Base-by-base conservation (phyloP, 2,888 invertebrate species). In the Cetonia aurata region DNA sequence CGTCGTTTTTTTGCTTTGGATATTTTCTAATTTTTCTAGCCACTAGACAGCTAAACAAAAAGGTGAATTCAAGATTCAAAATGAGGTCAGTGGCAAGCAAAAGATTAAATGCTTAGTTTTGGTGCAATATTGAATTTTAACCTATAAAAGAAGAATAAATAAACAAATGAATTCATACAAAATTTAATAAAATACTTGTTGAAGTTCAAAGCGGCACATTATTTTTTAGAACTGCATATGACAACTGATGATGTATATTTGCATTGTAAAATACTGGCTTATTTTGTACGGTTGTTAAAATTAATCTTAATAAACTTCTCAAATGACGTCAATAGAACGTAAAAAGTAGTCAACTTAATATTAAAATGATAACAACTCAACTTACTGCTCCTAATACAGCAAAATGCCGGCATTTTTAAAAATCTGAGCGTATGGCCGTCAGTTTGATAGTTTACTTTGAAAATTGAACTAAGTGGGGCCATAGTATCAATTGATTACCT, bases 281-380 rank as follows among this genome's bases (percentile, higher is more conserved):
- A 60, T 60, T 65, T 10, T 37, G 4, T 9, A 41, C 12, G n/a
- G 17, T 50, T 15, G 10, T 17, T 9, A 10, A 17, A 65, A 65
- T 65, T 65, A 31, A 65, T 50, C 50, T 65, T 65, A 65, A 65
- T 50, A 65, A 65, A 65, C 50, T 48, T 48, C n/a, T 19, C 15
- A 48, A 15, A 17, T 65, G 62, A 65, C 62, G 62, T 65, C 62
- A 65, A 10, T 65, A 33, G 6, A 41, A 50, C 50, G 50, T 37
- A 6, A 8, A 6, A 8, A 37, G 37, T 37, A 65, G n/a, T 65
- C 37, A 37, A 33, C 37, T 15, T 50, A 37, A 65, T 33, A 12
- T 37, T 50, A 17, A 52, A 12, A 65, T 50, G 37, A 52, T 65
- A 50, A 59, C 25, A 46, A 46, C 6, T n/a, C 31, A 52, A 50